phyloP scores from a whole-genome alignment of 2,113 vertebrate species.

The Brachirus orientalis region DNA sequence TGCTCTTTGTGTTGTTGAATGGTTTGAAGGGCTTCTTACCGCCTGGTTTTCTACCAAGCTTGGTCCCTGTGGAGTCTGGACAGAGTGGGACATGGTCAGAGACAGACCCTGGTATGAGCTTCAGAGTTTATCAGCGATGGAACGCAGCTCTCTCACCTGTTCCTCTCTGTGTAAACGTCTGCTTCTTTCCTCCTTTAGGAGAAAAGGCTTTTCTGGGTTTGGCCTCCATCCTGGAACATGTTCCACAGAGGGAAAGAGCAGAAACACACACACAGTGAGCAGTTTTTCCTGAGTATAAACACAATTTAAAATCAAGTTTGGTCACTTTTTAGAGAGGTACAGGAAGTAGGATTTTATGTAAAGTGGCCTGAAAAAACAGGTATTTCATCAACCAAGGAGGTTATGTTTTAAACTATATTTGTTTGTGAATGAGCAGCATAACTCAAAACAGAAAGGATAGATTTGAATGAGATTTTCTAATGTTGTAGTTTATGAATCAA shows the following conservation, averaged over 20 bases:
- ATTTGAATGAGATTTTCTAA: too few relatives aligned
- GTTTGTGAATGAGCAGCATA: too few relatives aligned
- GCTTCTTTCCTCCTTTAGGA: slow-evolving; percentile 71
- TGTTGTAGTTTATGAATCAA: too few relatives aligned
- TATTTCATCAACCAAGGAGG: too few relatives aligned
- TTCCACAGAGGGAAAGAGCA: neutral
- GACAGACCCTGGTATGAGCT: neutral
- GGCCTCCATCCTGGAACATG: slow-evolving; percentile 66
- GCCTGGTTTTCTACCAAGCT: slow-evolving; percentile 57
- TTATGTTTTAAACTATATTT: too few relatives aligned
- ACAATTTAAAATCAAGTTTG: too few relatives aligned
- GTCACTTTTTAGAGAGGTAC: too few relatives aligned
- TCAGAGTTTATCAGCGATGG: too few relatives aligned
- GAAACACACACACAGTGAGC: neutral
- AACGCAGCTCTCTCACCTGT: slow-evolving; percentile 71
- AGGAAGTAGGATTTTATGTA: too few relatives aligned
- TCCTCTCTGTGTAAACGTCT: slow-evolving; percentile 71
- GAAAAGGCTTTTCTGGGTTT: slow-evolving; percentile 72
- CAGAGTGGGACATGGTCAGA: neutral
- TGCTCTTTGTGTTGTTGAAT: slow-evolving; percentile 51
- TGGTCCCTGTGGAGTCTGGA: slow-evolving; percentile 65
- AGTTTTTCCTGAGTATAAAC: neutral
- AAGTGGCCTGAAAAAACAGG: too few relatives aligned
- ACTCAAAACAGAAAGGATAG: too few relatives aligned
- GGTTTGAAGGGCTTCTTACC: slow-evolving; percentile 75